Evolutionary conservation across 2,888 invertebrate genomes (phyloP).

Genomic region (Synergus itoensis): DNA sequence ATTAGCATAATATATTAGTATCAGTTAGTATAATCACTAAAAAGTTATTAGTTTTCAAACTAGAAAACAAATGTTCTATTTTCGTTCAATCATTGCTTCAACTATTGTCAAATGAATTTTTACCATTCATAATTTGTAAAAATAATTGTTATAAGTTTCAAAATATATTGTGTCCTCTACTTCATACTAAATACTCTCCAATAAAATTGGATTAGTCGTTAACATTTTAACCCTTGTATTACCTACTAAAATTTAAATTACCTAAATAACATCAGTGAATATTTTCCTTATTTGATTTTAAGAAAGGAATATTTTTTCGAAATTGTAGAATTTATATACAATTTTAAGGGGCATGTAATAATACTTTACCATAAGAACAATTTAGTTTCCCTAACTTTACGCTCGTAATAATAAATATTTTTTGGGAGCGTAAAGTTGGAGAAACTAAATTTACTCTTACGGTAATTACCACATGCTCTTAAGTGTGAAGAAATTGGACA

Average conservation of each 20-base stretch:
- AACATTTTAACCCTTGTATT: neutral
- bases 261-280: neutral
- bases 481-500: neutral
- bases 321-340: conserved; percentile 19
- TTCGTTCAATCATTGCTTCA: neutral
- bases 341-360: neutral
- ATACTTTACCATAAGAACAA: too few relatives aligned
- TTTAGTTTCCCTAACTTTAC: too few relatives aligned
- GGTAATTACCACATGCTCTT: too few relatives aligned
- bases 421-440: too few relatives aligned
- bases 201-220: neutral
- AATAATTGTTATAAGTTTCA: conserved; percentile 1
- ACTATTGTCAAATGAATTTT: neutral
- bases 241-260: neutral
- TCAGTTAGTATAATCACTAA: neutral
- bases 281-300: neutral
- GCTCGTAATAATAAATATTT: too few relatives aligned
- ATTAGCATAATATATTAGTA: conserved; percentile 9
- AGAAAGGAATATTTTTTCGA: neutral
- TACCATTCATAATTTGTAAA: neutral
- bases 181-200: neutral
- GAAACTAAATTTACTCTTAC: too few relatives aligned
- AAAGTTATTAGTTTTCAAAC: neutral
- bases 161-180: neutral
- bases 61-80: neutral